Evolutionary conservation across 64 coral and sea anemone genomes (phyloP).

Genomic region (Montipora capricornis): DNA sequence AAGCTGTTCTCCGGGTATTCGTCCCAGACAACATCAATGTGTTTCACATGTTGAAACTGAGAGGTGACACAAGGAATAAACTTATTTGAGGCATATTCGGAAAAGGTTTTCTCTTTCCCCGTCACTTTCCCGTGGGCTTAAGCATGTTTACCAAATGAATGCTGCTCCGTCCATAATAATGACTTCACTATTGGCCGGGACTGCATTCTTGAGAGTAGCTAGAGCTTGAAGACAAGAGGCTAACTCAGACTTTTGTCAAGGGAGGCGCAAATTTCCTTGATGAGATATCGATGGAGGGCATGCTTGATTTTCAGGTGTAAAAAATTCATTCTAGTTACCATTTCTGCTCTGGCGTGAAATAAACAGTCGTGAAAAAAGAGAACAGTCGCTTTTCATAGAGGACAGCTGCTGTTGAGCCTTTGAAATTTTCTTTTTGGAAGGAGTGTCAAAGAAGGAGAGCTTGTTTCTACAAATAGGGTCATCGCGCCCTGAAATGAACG

Average conservation of each 20-base stretch:
- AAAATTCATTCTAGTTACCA: too few relatives aligned
- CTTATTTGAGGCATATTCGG: conserved; percentile 34
- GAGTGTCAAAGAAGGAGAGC: not conserved
- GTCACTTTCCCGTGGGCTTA: conserved; percentile 24
- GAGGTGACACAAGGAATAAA: conserved; percentile 30
- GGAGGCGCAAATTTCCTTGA: conserved; percentile 61
- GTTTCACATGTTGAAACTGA: conserved; percentile 33
- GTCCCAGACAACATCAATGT: conserved; percentile 51
- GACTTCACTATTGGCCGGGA: not conserved
- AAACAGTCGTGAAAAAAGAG: conserved; percentile 22
- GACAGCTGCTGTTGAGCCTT: conserved; percentile 39
- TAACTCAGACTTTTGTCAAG: conserved; percentile 60
- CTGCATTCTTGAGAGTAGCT: not conserved
- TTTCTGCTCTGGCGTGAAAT: not conserved
- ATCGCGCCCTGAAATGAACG: conserved; percentile 15
- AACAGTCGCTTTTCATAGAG: conserved; percentile 58
- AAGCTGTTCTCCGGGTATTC: conserved; percentile 56
- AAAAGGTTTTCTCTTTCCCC: conserved; percentile 28
- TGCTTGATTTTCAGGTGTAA: too few relatives aligned
- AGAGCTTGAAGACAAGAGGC: conserved; percentile 35
- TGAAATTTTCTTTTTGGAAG: not conserved
- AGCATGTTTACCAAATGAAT: conserved; percentile 42
- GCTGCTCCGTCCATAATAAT: conserved; percentile 23
- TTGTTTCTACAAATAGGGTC: not conserved
- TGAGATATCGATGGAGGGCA: not conserved